These are phyloP conservation scores for Atractosteus spatula DNA, from an alignment of 2,113 vertebrate genomes.

Conservation along the genomic window DNA sequence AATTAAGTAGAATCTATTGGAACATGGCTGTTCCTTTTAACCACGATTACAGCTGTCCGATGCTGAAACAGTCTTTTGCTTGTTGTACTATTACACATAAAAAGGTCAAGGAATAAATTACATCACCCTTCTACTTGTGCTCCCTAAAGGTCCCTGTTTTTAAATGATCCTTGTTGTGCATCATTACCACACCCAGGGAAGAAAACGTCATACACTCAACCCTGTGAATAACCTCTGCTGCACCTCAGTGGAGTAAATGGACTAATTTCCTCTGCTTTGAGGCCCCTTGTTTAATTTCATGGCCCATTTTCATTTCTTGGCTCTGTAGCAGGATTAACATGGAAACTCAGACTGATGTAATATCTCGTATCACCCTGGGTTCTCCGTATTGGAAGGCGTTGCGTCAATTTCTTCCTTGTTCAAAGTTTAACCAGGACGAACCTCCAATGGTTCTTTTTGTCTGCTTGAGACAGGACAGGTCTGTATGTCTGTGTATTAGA, in stretches of 20 bases:
- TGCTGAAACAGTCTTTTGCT: no score
- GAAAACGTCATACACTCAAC: no score
- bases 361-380: background rate
- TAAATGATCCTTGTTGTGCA: background rate
- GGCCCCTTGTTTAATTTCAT: background rate
- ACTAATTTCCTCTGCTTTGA: conserved; percentile 1
- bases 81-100: no score
- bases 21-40: no score
- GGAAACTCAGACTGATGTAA: background rate
- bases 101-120: no score
- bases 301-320: background rate
- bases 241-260: background rate
- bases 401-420: background rate
- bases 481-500: conserved; percentile 36
- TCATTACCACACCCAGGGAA: background rate
- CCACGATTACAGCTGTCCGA: no score
- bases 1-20: no score
- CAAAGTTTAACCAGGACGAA: background rate
- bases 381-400: no score
- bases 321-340: background rate
- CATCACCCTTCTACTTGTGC: background rate
- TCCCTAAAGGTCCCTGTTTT: background rate
- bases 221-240: background rate
- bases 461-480: background rate
- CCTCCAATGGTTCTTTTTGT: background rate